Evolutionary conservation across 2,888 invertebrate genomes (phyloP).

Genomic region (Halictus quadricinctus): DNA sequence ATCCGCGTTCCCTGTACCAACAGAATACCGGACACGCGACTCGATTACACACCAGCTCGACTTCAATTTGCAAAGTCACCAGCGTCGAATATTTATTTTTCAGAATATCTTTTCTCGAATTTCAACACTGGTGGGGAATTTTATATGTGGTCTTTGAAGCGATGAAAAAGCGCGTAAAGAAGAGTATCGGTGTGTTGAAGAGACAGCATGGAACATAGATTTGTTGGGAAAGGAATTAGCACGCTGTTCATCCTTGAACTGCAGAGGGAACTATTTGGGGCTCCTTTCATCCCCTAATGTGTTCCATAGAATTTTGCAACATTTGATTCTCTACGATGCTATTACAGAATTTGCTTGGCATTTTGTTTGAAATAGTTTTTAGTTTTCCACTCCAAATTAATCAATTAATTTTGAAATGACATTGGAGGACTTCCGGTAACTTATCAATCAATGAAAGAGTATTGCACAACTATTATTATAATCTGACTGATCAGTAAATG

Average conservation of each 20-base stretch:
- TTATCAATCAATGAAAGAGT: too few species aligned
- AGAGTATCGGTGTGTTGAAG: slow-evolving; percentile 12
- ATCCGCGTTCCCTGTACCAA: slow-evolving; percentile 91
- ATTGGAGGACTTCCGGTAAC: too few species aligned
- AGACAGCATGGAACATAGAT: neutral
- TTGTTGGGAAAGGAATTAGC: slow-evolving; percentile 3
- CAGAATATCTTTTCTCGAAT: neutral
- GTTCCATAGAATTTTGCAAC: neutral
- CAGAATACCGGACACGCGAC: slow-evolving; percentile 77
- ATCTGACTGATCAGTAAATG: too few species aligned
- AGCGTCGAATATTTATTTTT: slow-evolving; percentile 1
- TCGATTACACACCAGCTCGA: slow-evolving; percentile 75
- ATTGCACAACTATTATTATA: too few species aligned
- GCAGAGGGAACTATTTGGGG: neutral
- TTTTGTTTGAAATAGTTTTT: too few species aligned
- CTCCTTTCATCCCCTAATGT: neutral
- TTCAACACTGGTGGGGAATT: slow-evolving; percentile 20
- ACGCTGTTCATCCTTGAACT: slow-evolving; percentile 21
- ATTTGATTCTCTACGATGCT: neutral
- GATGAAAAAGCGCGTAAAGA: slow-evolving; percentile 23
- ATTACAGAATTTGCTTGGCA: too few species aligned
- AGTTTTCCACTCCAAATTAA: too few species aligned
- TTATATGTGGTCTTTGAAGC: neutral
- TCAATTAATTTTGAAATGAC: too few species aligned
- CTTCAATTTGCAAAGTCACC: neutral